phyloP scores from a whole-genome alignment of 2,888 invertebrate genomes.

The Acronicta aceris region DNA sequence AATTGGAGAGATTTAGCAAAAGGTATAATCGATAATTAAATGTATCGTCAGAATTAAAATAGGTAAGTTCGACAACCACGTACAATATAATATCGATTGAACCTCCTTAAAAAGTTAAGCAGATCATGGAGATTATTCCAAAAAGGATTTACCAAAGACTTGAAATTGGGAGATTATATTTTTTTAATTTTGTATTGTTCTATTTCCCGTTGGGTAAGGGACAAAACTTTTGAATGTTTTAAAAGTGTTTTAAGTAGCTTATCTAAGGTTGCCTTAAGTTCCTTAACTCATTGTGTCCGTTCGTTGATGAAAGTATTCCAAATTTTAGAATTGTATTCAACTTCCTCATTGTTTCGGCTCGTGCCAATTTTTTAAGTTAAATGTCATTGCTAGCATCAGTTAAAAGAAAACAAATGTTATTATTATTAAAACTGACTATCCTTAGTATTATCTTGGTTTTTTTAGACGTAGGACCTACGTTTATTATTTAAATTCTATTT shows the following conservation, averaged over 20 bases:
- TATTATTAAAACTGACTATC: neutral
- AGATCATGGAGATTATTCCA: constrained; percentile 14
- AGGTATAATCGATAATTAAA: no score
- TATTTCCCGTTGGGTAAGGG: constrained; percentile 21
- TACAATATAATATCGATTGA: neutral
- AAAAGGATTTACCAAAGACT: constrained; percentile 28
- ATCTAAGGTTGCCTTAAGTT: constrained; percentile 38
- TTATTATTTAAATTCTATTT: no score
- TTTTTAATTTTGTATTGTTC: constrained; percentile 49
- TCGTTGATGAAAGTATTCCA: constrained; percentile 22
- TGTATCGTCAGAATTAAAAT: neutral
- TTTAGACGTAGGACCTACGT: no score
- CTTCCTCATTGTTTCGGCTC: constrained; percentile 10
- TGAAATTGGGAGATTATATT: constrained; percentile 23
- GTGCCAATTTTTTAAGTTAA: constrained; percentile 15
- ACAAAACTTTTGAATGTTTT: constrained; percentile 35
- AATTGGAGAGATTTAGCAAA: neutral
- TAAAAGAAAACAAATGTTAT: neutral
- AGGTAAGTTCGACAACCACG: neutral
- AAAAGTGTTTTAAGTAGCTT: constrained; percentile 41
- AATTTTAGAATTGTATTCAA: constrained; percentile 15
- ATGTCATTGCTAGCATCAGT: neutral
- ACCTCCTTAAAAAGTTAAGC: constrained; percentile 26
- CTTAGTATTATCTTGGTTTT: neutral
- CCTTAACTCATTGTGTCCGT: constrained; percentile 30